Base-by-base conservation (phyloP, 2,113 vertebrate species). In the Arvicanthis niloticus region DNA sequence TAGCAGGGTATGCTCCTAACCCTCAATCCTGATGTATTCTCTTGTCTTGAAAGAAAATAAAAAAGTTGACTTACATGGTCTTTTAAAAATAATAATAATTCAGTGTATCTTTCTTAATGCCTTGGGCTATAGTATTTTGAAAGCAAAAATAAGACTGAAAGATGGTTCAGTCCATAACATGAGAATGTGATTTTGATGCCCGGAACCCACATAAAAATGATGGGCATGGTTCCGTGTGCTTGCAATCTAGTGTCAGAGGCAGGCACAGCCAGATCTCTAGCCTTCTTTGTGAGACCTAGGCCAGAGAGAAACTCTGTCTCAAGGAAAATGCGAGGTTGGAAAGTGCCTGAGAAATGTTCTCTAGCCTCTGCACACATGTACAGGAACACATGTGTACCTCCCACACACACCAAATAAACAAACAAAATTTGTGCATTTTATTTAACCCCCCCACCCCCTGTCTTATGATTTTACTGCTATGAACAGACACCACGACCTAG, bases 41-140 rank as follows among this genome's bases (percentile, higher is more conserved):
- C 1, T 68, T 53, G 5, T 60, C 45, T 80, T 81, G 1, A 34
- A 10, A 58, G 48, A 73, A 87, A 37, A 70, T 86, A 5, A 88
- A 78, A 76, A 89, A 77, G 31, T 88, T 73, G 24, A 89, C 65
- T 86, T 89, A 15, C 13, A 26, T 87, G 11, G 37, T 94, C 37
- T 75, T 84, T n/a, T 37, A 77, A 90, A 17, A 70, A 56, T 73
- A 45, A 45, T 65, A 89, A 67, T 78, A 92, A 65, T 37, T 40
- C 62, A 24, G 34, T 76, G 73, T 78, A 29, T 29, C 96, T 92
- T 94, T 67, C 62, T 91, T 89, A 60, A 80, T 89, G 21, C 56
- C 68, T 72, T 85, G n/a, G n/a, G 17, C n/a, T 94, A n/a, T 16
- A 88, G 24, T 8, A 65, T 65, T 84, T 62, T 62, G 58, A 58